Base-by-base conservation (phyloP, 2,113 vertebrate species). In the Stigmatopora nigra region DNA sequence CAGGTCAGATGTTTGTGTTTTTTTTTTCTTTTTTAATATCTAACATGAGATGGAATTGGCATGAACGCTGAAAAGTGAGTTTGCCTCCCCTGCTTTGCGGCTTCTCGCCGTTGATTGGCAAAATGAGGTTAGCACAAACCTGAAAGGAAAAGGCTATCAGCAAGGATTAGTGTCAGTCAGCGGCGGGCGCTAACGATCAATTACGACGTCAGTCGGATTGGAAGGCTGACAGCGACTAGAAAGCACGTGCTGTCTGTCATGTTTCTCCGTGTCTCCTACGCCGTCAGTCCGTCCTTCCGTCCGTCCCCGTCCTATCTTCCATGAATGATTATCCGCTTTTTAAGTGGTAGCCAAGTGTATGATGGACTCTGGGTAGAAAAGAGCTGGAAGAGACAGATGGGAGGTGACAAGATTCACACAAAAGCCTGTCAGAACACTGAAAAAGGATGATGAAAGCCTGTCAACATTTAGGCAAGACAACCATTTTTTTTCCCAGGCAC, bases 111-210 rank as follows among this genome's bases (percentile, higher is more conserved):
- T 68, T 90, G 89, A 90, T 88, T 91, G 88, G 86, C 90, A 89
- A 88, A 91, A 89, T 90, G 84, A 87, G 90, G 90, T 88, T 91
- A 86, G 79, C 76, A 71, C 60, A 60, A 77, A 79, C 83, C 88
- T 84, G 72, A 82, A 83, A 88, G 88, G 84, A 87, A 80, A 72
- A 78, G 78, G 68, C 79, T 80, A 87, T 91, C 89, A 86, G 77
- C 61, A 70, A 69, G 81, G 86, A 90, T 90, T 90, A 90, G 56
- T 79, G 69, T 90, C 86, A 88, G 58, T 25, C 86, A 88, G 58
- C 22, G 68, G 19, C 62, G 48, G 38, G 58, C 57, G 62, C 55
- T 62, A 78, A 77, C 17, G 11, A 82, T 81, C 77, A 79, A 61
- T 68, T 77, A 73, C 71, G 69, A 73, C 71, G 69, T 79, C 70